phyloP scores from a whole-genome alignment of 1,140 invertebrate species.

The Copidosoma floridanum region DNA sequence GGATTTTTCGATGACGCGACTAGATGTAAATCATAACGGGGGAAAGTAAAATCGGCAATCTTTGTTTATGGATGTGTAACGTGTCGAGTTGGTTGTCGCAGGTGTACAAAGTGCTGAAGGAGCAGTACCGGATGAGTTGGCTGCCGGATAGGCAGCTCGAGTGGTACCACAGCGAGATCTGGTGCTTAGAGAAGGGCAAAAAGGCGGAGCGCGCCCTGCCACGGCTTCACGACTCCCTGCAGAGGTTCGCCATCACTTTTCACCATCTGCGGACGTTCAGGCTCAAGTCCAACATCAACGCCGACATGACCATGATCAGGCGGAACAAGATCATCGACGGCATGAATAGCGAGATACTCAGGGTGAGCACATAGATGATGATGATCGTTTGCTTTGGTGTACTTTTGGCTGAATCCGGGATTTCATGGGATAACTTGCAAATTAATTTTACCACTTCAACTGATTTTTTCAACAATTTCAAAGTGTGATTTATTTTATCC shows the following conservation, averaged over 20 bases:
- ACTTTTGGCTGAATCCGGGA: no score
- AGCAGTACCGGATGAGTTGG: conserved; percentile 52
- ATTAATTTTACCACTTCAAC: no score
- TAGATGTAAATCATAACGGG: no score
- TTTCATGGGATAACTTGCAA: no score
- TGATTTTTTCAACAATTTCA: no score
- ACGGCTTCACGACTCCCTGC: conserved; percentile 47
- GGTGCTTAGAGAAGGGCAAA: conserved; percentile 50
- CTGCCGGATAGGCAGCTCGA: conserved; percentile 50
- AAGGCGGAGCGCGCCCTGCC: conserved; percentile 51
- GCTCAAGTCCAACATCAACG: conserved; percentile 43
- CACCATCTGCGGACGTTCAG: conserved; percentile 41
- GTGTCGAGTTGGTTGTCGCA: no score
- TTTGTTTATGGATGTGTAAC: no score
- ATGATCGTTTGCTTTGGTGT: no score
- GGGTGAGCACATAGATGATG: conserved; percentile 33
- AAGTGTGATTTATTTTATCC: no score
- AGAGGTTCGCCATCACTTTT: conserved; percentile 55
- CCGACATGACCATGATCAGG: conserved; percentile 36
- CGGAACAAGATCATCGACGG: conserved; percentile 45
- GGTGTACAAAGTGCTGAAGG: conserved; percentile 51
- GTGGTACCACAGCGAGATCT: conserved; percentile 49
- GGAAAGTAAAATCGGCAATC: no score
- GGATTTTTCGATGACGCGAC: no score
- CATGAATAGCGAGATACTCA: conserved; percentile 48